A percentile compares a stretch with the other conserved stretches of the same genome.
Evolutionary conservation across 2,797 vertebrate genomes (phyloP).

Genomic region (Carduelis carduelis): DNA sequence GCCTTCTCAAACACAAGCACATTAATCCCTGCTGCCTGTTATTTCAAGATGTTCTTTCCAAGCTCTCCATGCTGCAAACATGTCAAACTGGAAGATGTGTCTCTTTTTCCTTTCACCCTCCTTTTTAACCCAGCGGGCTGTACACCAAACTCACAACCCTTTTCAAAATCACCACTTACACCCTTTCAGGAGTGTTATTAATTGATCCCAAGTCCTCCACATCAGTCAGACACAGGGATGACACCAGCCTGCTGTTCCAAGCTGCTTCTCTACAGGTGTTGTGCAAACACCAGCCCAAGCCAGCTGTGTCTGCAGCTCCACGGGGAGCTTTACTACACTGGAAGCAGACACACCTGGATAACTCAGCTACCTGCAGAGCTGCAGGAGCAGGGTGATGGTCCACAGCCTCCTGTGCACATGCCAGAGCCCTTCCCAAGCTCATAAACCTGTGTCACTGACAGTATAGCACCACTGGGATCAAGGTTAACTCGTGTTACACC

Average conservation of each 20-base stretch:
- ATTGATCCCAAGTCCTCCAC: not conserved
- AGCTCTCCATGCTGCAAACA: not conserved
- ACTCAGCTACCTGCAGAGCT: not conserved
- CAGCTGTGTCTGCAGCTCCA: fast-evolving
- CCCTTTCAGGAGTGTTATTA: not conserved
- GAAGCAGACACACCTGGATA: not conserved
- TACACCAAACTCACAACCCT: not conserved
- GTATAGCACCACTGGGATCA: fast-evolving
- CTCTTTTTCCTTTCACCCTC: not conserved
- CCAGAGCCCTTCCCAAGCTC: not conserved
- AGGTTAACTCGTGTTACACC: fast-evolving
- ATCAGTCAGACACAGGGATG: not conserved
- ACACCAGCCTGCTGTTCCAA: not conserved
- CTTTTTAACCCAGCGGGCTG: not conserved
- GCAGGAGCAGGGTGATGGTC: not conserved
- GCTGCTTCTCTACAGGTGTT: not conserved
- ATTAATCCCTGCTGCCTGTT: not conserved
- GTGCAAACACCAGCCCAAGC: not conserved
- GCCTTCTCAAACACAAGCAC: not conserved
- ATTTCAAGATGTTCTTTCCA: not conserved
- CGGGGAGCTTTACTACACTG: not conserved
- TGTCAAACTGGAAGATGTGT: not conserved
- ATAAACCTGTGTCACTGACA: not conserved
- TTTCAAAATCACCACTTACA: not conserved
- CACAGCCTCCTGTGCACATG: not conserved